Evolutionary conservation across 2,797 vertebrate genomes (phyloP).

Genomic region (Melanotaenia trifasciata): DNA sequence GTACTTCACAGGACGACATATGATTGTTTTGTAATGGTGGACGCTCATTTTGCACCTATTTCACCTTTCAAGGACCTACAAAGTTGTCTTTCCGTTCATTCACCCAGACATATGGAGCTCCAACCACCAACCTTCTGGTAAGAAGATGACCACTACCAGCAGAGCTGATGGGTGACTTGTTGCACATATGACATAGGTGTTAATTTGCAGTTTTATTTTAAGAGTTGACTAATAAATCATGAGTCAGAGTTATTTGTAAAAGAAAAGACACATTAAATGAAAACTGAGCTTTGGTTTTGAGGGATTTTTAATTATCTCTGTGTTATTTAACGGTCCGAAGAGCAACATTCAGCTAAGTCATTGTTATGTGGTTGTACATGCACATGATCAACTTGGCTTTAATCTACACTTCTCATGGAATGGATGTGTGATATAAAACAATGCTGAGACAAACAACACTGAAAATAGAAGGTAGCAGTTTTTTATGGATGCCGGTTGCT

Average conservation of each 20-base stretch:
- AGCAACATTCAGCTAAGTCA: not conserved
- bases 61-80: too few relatives aligned
- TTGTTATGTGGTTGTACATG: not conserved
- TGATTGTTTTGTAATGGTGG: too few relatives aligned
- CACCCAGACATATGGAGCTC: too few relatives aligned
- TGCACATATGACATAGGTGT: not conserved
- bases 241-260: not conserved
- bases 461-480: conserved; percentile 17
- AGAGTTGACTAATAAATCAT: not conserved
- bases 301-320: too few relatives aligned
- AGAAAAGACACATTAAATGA: not conserved
- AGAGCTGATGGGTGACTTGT: too few relatives aligned
- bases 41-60: too few relatives aligned
- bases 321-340: too few relatives aligned
- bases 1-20: too few relatives aligned
- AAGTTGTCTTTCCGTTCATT: too few relatives aligned
- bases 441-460: not conserved
- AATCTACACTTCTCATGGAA: not conserved
- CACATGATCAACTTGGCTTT: not conserved
- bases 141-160: too few relatives aligned
- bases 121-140: too few relatives aligned
- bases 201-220: not conserved
- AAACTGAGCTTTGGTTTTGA: not conserved
- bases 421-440: conserved; percentile 1
- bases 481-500: not conserved